Conservation (phyloP, 1,140 invertebrate species). For the Colletes latitarsis region DNA sequence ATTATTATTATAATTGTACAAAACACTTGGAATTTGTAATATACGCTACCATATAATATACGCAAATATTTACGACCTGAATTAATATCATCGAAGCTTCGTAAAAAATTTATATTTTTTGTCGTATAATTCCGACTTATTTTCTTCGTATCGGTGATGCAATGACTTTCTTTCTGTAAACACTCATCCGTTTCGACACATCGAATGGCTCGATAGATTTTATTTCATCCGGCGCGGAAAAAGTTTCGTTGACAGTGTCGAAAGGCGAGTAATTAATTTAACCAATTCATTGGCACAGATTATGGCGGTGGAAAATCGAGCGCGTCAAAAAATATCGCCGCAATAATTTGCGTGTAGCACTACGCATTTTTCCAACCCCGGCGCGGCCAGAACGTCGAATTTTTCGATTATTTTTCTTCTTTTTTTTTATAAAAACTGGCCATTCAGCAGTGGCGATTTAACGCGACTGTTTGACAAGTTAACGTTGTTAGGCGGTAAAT, state of each 20-base stretch:
- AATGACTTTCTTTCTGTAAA: not conserved
- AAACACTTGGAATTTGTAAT: no score
- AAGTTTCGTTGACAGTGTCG: not conserved
- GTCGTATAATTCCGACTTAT: not conserved
- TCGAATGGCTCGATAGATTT: not conserved
- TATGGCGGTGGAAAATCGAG: not conserved
- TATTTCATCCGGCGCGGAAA: not conserved
- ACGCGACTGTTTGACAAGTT: slow-evolving; percentile 13
- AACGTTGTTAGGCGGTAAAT: not conserved
- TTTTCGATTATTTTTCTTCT: slow-evolving; percentile 22
- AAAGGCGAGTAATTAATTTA: slow-evolving; percentile 28
- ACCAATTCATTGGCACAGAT: slow-evolving; percentile 18
- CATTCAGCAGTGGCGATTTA: slow-evolving; percentile 8
- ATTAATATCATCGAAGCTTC: no score
- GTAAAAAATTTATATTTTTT: no score
- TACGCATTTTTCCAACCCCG: slow-evolving; percentile 7
- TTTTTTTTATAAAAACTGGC: slow-evolving; percentile 18
- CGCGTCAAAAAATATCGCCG: slow-evolving; percentile 7
- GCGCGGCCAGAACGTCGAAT: not conserved
- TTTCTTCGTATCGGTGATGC: not conserved
- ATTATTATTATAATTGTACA: no score
- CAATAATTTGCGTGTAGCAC: slow-evolving; percentile 30
- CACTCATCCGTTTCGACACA: not conserved
- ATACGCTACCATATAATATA: no score
- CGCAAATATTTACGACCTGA: no score